Conservation (phyloP, 2,113 vertebrate species). For the Scopus umbretta region DNA sequence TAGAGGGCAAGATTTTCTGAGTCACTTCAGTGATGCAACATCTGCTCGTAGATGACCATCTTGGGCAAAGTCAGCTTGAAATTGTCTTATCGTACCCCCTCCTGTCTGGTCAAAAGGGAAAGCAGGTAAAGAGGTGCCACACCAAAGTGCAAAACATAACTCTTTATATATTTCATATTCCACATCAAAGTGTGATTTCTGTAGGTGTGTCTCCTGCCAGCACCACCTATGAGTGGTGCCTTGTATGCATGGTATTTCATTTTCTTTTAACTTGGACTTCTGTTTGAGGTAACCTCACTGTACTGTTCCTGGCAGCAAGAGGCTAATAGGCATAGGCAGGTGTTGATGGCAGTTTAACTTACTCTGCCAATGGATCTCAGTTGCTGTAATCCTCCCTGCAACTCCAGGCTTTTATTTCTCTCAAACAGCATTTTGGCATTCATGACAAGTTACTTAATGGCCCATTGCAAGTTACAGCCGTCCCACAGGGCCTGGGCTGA, state of each 20-base stretch:
- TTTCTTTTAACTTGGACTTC: background rate
- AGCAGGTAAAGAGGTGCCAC: background rate
- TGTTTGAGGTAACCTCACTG: background rate
- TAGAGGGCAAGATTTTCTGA: background rate
- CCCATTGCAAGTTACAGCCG: background rate
- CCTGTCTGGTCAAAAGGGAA: background rate
- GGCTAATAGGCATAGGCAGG: background rate
- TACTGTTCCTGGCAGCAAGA: background rate
- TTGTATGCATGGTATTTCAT: rapidly evolving
- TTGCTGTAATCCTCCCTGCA: background rate
- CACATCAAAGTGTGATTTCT: background rate
- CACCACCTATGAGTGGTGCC: background rate
- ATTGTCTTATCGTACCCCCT: background rate
- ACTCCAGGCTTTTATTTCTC: background rate
- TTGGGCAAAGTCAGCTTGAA: background rate
- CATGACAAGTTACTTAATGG: background rate
- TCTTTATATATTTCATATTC: background rate
- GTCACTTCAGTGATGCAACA: background rate
- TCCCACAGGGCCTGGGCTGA: background rate
- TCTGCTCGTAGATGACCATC: background rate
- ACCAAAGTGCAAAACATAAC: background rate
- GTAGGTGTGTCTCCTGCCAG: background rate
- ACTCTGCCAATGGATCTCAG: background rate
- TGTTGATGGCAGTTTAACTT: background rate
- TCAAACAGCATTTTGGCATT: background rate